Percentiles rank a stretch among this genome's conserved stretches.
Conservation (phyloP, 1,140 invertebrate species). For the Ectropis grisescens region DNA sequence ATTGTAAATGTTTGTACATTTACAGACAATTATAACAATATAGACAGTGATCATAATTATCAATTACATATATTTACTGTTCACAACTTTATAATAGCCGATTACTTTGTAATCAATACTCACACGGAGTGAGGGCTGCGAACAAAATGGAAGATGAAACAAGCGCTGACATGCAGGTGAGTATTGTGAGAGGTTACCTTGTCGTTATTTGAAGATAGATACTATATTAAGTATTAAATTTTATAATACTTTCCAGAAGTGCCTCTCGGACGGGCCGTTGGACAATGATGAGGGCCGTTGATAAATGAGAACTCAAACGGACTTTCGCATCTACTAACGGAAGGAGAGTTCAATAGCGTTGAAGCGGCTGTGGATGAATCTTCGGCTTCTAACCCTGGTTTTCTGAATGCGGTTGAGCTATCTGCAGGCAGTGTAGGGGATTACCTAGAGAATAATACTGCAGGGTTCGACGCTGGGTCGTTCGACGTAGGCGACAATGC, state of each 20-base stretch:
- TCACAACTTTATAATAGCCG: no score
- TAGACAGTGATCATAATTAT: no score
- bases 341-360: conserved; percentile 57
- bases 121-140: no score
- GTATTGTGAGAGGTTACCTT: conserved; percentile 28
- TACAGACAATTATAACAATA: no score
- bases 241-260: conserved; percentile 30
- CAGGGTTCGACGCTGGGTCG: conserved; percentile 42
- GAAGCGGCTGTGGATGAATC: conserved; percentile 53
- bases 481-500: conserved; percentile 61
- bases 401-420: conserved; percentile 54
- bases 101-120: no score
- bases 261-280: conserved; percentile 43
- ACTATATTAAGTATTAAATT: neutral
- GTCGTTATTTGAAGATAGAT: neutral
- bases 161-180: conserved; percentile 49
- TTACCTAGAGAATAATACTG: conserved; percentile 48
- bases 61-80: no score
- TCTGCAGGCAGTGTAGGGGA: conserved; percentile 52
- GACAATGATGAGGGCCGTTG: conserved; percentile 56
- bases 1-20: no score
- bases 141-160: conserved; percentile 47
- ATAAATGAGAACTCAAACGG: conserved; percentile 62
- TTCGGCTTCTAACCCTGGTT: conserved; percentile 54
- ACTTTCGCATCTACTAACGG: conserved; percentile 51